phyloP scores from a whole-genome alignment of 2,113 vertebrate genomes.

The Scytalopus superciliaris region DNA sequence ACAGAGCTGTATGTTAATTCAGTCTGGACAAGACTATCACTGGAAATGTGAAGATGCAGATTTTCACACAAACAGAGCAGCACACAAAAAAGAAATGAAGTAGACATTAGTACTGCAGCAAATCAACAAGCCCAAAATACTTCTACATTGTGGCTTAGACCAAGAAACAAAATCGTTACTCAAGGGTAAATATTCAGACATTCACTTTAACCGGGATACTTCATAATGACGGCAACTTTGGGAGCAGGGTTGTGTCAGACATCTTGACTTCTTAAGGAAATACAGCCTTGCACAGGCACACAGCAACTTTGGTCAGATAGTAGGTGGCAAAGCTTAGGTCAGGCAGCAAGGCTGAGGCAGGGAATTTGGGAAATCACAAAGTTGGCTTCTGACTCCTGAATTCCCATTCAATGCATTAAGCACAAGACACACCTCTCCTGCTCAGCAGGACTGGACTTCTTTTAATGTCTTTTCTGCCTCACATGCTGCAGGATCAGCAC shows the following conservation, averaged over 20 bases:
- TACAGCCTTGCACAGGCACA: neutral
- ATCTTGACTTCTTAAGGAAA: neutral
- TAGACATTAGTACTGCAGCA: neutral
- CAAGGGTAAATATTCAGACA: neutral
- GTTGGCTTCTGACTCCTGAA: neutral
- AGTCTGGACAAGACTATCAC: neutral
- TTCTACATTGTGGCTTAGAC: neutral
- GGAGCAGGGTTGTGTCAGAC: neutral
- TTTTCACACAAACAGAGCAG: neutral
- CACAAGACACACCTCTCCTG: neutral
- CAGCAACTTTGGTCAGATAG: neutral
- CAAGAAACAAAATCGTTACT: neutral
- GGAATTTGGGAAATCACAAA: neutral
- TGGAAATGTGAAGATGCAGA: neutral
- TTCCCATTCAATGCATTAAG: neutral
- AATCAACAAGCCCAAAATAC: neutral
- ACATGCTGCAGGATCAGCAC: neutral
- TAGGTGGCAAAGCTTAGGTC: neutral
- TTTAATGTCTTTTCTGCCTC: neutral
- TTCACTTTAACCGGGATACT: neutral
- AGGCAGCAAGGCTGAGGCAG: neutral
- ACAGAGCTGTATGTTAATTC: slow-evolving; percentile 30
- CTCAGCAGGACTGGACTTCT: neutral
- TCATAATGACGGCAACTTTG: rapidly evolving
- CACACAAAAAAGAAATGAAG: neutral